Percentiles rank a stretch among this genome's conserved stretches.
phyloP scores from a whole-genome alignment of 2,113 vertebrate species.

The Tenrec ecaudatus region DNA sequence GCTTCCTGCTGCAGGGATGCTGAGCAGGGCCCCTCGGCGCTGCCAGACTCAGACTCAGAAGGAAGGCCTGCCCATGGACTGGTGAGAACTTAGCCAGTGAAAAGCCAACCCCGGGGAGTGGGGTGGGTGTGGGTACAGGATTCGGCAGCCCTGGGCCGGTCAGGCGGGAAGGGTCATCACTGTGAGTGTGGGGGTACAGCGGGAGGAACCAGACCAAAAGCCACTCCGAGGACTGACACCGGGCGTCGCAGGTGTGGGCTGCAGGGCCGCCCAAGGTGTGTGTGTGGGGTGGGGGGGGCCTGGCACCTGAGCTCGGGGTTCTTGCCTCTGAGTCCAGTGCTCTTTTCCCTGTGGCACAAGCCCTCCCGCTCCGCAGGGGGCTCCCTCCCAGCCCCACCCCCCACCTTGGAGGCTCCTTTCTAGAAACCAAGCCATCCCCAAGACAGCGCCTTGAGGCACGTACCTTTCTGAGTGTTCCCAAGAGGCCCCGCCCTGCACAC shows the following conservation, averaged over 20 bases:
- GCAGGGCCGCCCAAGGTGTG: too few species aligned
- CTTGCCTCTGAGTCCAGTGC: neutral
- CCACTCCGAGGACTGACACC: too few species aligned
- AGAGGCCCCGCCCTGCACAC: neutral
- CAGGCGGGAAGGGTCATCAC: neutral
- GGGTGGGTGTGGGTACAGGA: neutral
- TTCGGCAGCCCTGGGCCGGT: neutral
- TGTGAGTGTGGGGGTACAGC: neutral
- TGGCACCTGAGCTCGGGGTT: neutral
- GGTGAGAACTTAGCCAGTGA: neutral
- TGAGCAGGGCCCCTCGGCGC: too few species aligned
- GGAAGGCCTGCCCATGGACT: neutral
- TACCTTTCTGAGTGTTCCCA: slow-evolving; percentile 67
- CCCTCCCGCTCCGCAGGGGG: neutral
- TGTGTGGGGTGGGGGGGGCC: neutral
- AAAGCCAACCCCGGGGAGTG: neutral
- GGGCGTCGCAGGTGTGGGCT: too few species aligned
- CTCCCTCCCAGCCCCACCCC: too few species aligned
- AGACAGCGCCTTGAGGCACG: neutral
- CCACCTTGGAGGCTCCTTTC: neutral
- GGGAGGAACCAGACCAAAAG: too few species aligned
- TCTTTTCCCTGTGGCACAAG: neutral
- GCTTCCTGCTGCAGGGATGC: too few species aligned
- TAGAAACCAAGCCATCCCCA: slow-evolving; percentile 48
- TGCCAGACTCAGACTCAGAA: neutral